A percentile compares a stretch with the other conserved stretches of the same genome.
These are phyloP conservation scores for Sebastes trivittatus DNA, from an alignment of 2,797 vertebrate species.

Conservation along the genomic window DNA sequence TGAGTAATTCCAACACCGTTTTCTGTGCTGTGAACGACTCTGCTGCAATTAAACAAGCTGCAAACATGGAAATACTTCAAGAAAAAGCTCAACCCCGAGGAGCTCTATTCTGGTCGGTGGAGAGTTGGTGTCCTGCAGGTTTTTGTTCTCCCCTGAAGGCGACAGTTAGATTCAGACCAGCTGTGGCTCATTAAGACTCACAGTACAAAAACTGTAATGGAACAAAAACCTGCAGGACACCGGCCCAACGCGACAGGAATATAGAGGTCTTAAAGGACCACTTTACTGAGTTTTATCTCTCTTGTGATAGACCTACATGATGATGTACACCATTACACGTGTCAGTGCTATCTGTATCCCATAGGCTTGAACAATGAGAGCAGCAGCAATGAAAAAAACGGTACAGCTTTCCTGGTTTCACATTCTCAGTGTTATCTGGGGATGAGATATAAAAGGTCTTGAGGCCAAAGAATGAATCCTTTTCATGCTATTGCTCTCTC, in stretches of 20 bases:
- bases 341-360: constrained; percentile 3
- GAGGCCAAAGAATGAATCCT: neutral
- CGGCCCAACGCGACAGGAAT: neutral
- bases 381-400: neutral
- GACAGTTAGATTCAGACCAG: constrained; percentile 24
- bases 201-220: constrained; percentile 40
- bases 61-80: neutral
- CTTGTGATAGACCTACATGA: neutral
- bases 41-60: constrained; percentile 10
- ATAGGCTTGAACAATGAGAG: neutral
- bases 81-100: neutral
- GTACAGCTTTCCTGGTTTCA: neutral
- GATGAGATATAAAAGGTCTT: neutral
- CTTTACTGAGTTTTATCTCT: constrained; percentile 19
- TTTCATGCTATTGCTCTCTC: neutral
- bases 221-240: constrained; percentile 42
- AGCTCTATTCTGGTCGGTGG: neutral
- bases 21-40: neutral
- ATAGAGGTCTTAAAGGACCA: constrained; percentile 20
- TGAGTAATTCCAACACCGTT: constrained; percentile 20
- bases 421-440: neutral
- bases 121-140: constrained; percentile 37
- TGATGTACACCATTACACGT: constrained; percentile 26
- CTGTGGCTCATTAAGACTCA: constrained; percentile 56
- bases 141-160: constrained; percentile 28